Evolutionary conservation across 2,113 vertebrate genomes (phyloP), one percentile per base, ranked within the genome.

Genomic region (Pogona vitticeps): DNA sequence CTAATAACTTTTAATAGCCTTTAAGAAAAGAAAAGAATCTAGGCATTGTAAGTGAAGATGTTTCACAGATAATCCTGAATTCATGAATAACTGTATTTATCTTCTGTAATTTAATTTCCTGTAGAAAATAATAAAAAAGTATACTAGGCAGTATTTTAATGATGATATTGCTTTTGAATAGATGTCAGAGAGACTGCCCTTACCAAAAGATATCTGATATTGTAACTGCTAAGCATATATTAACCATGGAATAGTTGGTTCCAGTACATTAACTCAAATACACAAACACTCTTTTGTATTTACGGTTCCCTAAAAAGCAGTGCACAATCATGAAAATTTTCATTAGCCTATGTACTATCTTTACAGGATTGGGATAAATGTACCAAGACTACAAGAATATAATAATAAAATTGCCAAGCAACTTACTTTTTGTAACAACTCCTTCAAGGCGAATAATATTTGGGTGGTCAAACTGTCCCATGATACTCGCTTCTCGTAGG

Each of bases 361-460:
- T 82, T 12, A 14, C 65, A 17, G n/a, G 46, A 58, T 6, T 70
- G 46, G 15, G 7, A 21, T 38, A n/a, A 42, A n/a, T 59, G 21
- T 2, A 81, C 38, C 8, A 75, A 52, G 13, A n/a, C 76, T 63
- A n/a, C 36, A 72, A 42, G 10, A 80, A 73, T 70, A 17, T 2
- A 2, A 71, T 76, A 88, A 1, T 70, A 33, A 42, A 56, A 85
- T 1, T 46, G 4, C n/a, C 65, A 77, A 84, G 70, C 70, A 71
- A 94, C 98, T 98, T 97, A 99, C 98, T 99, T 97, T 98, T 99
- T 76, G 98, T 99, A 91, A 99, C 98, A 80, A 99, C 98, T 46
- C 98, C 98, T 95, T 98, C 98, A 61, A 99, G 96, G 40, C 97
- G 97, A 92, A 99, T 98, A 88, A 99, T 98, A 85, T 99, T 99